phyloP scores from a whole-genome alignment of 2,113 vertebrate genomes.

The Lepisosteus oculatus region DNA sequence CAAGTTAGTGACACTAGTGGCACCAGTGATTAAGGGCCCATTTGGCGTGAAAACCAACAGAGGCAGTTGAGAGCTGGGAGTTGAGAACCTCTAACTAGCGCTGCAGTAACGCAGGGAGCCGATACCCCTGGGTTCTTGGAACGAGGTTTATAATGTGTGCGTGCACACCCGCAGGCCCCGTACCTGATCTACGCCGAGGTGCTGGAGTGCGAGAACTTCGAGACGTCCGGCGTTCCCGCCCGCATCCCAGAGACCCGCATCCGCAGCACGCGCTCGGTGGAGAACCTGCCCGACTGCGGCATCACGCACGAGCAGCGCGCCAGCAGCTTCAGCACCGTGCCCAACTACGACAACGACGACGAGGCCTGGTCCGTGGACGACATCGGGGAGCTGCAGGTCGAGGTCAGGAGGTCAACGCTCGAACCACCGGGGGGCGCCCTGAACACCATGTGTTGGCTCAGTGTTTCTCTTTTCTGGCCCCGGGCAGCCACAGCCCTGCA shows the following conservation, averaged over 20 bases:
- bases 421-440: neutral
- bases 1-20: too few species aligned
- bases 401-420: constrained; percentile 62
- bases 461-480: too few species aligned
- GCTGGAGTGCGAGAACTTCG: constrained; percentile 92
- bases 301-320: constrained; percentile 80
- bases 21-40: too few species aligned
- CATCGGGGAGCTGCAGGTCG: constrained; percentile 92
- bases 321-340: constrained; percentile 82
- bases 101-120: too few species aligned
- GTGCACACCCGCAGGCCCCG: constrained; percentile 69
- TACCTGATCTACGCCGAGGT: constrained; percentile 96
- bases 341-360: constrained; percentile 93
- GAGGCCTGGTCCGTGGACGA: constrained; percentile 95
- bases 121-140: too few species aligned
- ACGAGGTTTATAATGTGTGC: too few species aligned
- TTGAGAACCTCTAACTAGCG: too few species aligned
- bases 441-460: neutral
- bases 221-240: constrained; percentile 81
- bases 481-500: too few species aligned
- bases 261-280: constrained; percentile 88
- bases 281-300: constrained; percentile 88
- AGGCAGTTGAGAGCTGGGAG: too few species aligned
- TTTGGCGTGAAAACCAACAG: too few species aligned
- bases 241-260: constrained; percentile 93